These are phyloP conservation scores for Syritta pipiens DNA, from an alignment of 2,888 invertebrate species.

Conservation along the genomic window DNA sequence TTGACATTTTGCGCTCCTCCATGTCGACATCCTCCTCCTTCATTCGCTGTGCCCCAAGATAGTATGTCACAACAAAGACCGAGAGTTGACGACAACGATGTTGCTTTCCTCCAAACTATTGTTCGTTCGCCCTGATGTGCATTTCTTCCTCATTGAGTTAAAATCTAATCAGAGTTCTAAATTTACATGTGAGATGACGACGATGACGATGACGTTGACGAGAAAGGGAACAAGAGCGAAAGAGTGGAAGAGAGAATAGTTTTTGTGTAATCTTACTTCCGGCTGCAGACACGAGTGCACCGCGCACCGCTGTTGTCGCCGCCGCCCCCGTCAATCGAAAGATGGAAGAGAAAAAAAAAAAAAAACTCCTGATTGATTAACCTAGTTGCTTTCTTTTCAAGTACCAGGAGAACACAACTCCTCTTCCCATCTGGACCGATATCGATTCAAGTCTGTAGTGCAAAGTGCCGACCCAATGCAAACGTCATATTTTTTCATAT, in stretches of 20 bases:
- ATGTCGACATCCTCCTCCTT: conserved; percentile 1
- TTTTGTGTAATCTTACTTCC: conserved; percentile 49
- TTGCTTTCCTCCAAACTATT: conserved; percentile 27
- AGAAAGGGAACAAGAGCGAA: background rate
- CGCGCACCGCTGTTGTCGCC: conserved; percentile 5
- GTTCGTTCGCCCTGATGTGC: conserved; percentile 36
- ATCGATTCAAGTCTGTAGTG: background rate
- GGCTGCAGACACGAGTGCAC: too few relatives aligned
- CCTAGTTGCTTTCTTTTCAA: conserved; percentile 58
- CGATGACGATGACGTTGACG: background rate
- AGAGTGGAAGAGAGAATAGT: background rate
- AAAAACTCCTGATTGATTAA: conserved; percentile 63
- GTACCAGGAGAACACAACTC: conserved; percentile 24
- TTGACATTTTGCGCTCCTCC: conserved; percentile 46
- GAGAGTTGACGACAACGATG: background rate
- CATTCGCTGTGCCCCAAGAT: conserved; percentile 15
- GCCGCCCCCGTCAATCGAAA: conserved; percentile 28
- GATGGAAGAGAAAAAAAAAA: conserved; percentile 17
- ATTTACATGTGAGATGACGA: conserved; percentile 38
- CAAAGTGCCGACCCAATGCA: conserved; percentile 2
- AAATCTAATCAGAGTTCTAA: conserved; percentile 63
- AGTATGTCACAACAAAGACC: conserved; percentile 46
- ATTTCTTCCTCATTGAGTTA: conserved; percentile 57
- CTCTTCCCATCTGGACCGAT: conserved; percentile 47
- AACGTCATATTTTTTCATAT: background rate